A percentile compares a stretch with the other conserved stretches of the same genome.
Evolutionary conservation across 2,888 invertebrate genomes (phyloP).

Genomic region (Caradrina kadenii): DNA sequence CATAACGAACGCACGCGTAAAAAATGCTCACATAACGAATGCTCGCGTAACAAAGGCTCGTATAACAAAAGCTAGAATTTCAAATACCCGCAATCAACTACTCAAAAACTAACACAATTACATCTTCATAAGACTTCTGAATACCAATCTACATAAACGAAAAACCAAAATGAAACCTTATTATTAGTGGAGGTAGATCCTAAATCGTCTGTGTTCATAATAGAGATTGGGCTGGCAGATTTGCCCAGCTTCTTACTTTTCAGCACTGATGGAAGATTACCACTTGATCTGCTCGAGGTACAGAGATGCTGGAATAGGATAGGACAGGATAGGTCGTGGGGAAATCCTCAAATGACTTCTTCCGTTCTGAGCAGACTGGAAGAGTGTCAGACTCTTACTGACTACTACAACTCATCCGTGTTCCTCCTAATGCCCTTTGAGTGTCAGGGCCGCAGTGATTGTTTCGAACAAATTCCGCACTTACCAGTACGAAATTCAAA

Average conservation of each 20-base stretch:
- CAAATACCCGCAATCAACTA: neutral
- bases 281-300: slow-evolving; percentile 66
- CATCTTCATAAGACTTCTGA: neutral
- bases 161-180: slow-evolving; percentile 69
- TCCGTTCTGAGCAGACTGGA: no score
- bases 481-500: no score
- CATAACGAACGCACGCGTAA: no score
- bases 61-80: no score
- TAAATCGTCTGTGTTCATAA: slow-evolving; percentile 64
- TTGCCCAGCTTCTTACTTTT: slow-evolving; percentile 71
- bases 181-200: slow-evolving; percentile 66
- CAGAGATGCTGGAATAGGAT: slow-evolving; percentile 70
- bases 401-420: no score
- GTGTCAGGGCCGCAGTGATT: no score
- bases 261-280: slow-evolving; percentile 67
- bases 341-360: no score
- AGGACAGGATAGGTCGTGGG: neutral
- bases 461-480: no score
- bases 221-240: slow-evolving; percentile 64
- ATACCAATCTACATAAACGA: neutral
- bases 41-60: no score
- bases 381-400: no score
- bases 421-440: no score
- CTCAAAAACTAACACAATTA: neutral
- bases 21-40: no score